Percentiles rank a stretch among this genome's conserved stretches.
Evolutionary conservation across 2,888 invertebrate genomes (phyloP).

Genomic region (Agrochola circellaris): DNA sequence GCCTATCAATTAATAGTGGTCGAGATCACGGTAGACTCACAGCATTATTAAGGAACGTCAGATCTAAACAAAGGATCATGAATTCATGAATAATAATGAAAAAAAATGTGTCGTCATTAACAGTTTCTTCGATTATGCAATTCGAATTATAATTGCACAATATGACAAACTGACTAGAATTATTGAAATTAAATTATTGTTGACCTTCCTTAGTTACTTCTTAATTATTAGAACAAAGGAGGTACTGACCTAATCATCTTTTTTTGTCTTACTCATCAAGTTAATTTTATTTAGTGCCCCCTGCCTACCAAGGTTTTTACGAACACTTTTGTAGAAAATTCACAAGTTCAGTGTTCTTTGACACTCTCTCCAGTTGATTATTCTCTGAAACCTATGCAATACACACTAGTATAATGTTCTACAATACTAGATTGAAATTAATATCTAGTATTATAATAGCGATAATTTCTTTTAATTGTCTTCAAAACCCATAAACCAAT

Average conservation of each 20-base stretch:
- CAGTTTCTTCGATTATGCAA: constrained; percentile 39
- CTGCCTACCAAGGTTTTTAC: no score
- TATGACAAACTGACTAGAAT: constrained; percentile 14
- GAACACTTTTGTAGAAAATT: background rate
- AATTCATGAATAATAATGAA: constrained; percentile 11
- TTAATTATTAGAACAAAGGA: background rate
- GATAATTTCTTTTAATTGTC: background rate
- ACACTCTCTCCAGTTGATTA: background rate
- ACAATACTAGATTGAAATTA: background rate
- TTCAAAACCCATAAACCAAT: background rate
- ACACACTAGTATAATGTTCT: no score
- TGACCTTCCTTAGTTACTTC: constrained; percentile 8
- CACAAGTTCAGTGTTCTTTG: no score
- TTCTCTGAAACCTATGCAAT: no score
- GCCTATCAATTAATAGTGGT: background rate
- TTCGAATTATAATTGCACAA: constrained; percentile 29
- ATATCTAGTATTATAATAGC: background rate
- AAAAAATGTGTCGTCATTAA: background rate
- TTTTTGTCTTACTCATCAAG: background rate
- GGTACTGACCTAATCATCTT: background rate
- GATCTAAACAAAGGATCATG: background rate
- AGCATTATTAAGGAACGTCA: background rate
- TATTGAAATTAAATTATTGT: background rate
- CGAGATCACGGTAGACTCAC: constrained; percentile 1
- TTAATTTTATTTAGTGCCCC: background rate